Conservation (phyloP, 37 sponge, comb jelly and placozoan genomes). For the Petrosia ficiformis region DNA sequence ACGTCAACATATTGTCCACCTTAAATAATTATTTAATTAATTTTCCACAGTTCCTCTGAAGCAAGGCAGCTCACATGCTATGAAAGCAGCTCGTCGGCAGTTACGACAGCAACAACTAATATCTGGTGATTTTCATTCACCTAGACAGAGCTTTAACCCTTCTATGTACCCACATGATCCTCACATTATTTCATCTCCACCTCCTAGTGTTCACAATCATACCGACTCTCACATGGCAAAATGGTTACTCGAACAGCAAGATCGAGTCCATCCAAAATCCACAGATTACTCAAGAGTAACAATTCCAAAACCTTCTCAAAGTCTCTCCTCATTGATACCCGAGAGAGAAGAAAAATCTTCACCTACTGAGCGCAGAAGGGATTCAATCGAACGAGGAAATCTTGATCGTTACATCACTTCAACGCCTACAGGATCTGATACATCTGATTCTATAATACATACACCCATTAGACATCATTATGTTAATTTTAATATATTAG, state of each 20-base stretch:
- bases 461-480: background rate
- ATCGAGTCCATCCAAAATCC: background rate
- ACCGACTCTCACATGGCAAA: conserved; percentile 37
- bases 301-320: conserved; percentile 4
- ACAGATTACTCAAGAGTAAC: background rate
- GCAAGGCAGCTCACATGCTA: conserved; percentile 39
- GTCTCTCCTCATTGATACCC: conserved; percentile 20
- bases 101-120: conserved; percentile 10
- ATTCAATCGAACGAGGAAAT: too few species aligned
- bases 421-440: background rate
- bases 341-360: conserved; percentile 18
- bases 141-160: background rate
- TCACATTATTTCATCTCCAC: background rate
- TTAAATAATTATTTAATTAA: too few species aligned
- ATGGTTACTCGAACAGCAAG: conserved; percentile 51
- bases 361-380: too few species aligned
- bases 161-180: background rate
- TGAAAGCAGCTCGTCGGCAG: conserved; percentile 25
- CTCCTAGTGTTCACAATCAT: too few species aligned
- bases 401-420: background rate
- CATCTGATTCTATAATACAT: background rate
- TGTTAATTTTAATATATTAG: too few species aligned
- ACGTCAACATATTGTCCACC: too few species aligned
- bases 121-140: conserved; percentile 6
- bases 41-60: too few species aligned